Conservation (phyloP, 1,140 invertebrate species). For the Drosophila willistoni region DNA sequence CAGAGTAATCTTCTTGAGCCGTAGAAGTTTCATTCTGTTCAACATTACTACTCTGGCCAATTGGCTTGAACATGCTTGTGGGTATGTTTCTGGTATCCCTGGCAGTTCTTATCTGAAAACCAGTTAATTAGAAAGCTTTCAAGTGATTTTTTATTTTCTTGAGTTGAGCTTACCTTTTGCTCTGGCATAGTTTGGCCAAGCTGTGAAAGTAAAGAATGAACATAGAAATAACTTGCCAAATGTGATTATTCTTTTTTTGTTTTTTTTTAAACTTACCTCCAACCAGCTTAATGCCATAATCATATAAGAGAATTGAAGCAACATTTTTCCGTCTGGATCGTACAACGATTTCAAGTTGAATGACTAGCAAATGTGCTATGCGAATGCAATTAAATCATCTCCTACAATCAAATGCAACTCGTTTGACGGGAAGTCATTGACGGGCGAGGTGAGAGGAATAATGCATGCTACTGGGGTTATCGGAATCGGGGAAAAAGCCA, state of each 20-base stretch:
- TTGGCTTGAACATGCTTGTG: slow-evolving; percentile 53
- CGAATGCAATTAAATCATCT: slow-evolving; percentile 33
- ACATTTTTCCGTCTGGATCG: slow-evolving; percentile 46
- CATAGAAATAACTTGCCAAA: too few species aligned
- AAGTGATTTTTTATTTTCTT: background rate
- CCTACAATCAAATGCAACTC: slow-evolving; percentile 32
- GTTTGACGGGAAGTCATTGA: slow-evolving; percentile 54
- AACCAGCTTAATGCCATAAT: slow-evolving; percentile 20
- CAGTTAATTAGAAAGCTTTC: background rate
- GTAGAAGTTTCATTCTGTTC: background rate
- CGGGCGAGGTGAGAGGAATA: slow-evolving; percentile 45
- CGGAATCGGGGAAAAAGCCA: slow-evolving; percentile 44
- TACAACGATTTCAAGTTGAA: slow-evolving; percentile 27
- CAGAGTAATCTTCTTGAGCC: background rate
- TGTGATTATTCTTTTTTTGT: background rate
- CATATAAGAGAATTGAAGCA: slow-evolving; percentile 11
- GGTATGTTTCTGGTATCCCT: slow-evolving; percentile 52
- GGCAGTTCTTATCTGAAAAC: slow-evolving; percentile 26
- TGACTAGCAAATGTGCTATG: slow-evolving; percentile 35
- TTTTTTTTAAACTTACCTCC: slow-evolving; percentile 46
- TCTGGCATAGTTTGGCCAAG: slow-evolving; percentile 24
- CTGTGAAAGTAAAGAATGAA: slow-evolving; percentile 16
- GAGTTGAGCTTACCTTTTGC: slow-evolving; percentile 25
- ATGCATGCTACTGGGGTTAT: slow-evolving; percentile 49
- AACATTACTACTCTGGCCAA: background rate